Base-by-base conservation (phyloP, 2,888 invertebrate species). In the Cecidostiba fungosa region DNA sequence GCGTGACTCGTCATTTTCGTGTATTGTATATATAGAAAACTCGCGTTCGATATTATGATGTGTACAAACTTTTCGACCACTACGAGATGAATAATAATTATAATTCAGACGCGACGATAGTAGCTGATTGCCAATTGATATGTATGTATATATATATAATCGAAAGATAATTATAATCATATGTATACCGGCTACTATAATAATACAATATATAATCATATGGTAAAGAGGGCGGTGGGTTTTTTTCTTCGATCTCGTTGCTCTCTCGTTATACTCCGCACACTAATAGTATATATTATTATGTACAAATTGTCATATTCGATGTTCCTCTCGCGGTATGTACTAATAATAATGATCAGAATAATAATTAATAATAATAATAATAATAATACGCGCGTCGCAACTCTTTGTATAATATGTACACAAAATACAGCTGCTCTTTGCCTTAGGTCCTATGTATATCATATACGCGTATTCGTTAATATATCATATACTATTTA, bases 401-500 rank as follows among this genome's bases (percentile, higher is more conserved):
- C 39, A 26, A 43, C 74, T 29, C 69, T 66, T 66, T 66, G 23
- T n/a, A 32, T 62, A 19, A 23, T 85, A 85, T 85, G 69, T 85
- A 85, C 85, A 85, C 82, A 79, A 72, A 83, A 85, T 82, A 74
- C 77, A 85, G 69, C 73, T 81, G 72, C 73, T 76, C 81, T 76
- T 62, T 39, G 26, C 79, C 47, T 73, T 78, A 80, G 4, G n/a
- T 76, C 47, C 62, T 84, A 78, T 47, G 80, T 74, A 73, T 36
- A 70, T 79, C n/a, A 84, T 79, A 39, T 79, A 79, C n/a, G 73
- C 16, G 54, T 54, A 54, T 54, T n/a, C 54, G n/a, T 59, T 19
- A 59, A 73, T 32, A 59, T 76, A 79, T 85, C 76, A 76, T 74
- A 83, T 82, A 82, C 79, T 85, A 85, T 85, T 82, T 85, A 85